Evolutionary conservation across 2,797 vertebrate genomes (phyloP).

Genomic region (Typhlichthys subterraneus): DNA sequence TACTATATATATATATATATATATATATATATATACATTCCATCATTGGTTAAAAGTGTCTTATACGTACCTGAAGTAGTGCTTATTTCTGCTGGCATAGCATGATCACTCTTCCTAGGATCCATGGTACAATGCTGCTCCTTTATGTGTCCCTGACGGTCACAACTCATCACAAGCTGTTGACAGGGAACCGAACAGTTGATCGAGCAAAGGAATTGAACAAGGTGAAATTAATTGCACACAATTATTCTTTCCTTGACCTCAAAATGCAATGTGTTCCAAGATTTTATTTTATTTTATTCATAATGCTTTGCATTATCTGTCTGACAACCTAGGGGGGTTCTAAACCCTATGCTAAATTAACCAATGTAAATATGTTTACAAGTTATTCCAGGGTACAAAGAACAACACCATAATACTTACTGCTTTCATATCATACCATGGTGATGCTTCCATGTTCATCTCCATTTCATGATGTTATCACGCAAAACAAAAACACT

Average conservation of each 20-base stretch:
- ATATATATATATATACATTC: neutral
- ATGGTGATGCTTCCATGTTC: conserved; percentile 23
- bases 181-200: conserved; percentile 1
- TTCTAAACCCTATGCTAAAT: too few species aligned
- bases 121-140: conserved; percentile 66
- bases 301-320: too few species aligned
- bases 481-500: conserved; percentile 10
- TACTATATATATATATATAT: too few species aligned
- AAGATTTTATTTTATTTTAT: too few species aligned
- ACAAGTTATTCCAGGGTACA: neutral
- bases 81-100: conserved; percentile 12
- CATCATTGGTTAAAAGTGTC: neutral
- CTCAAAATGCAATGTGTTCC: too few species aligned
- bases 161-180: conserved; percentile 69
- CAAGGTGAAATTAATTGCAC: too few species aligned
- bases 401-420: neutral
- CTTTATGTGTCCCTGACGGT: conserved; percentile 74
- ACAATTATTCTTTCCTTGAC: too few species aligned
- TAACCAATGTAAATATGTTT: too few species aligned
- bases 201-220: neutral
- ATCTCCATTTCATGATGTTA: conserved; percentile 39
- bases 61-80: conserved; percentile 29
- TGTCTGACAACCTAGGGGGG: too few species aligned
- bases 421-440: conserved; percentile 41
- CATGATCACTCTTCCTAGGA: conserved; percentile 3